These are phyloP conservation scores for Saturnia pavonia DNA, from an alignment of 2,888 invertebrate genomes.

Conservation along the genomic window DNA sequence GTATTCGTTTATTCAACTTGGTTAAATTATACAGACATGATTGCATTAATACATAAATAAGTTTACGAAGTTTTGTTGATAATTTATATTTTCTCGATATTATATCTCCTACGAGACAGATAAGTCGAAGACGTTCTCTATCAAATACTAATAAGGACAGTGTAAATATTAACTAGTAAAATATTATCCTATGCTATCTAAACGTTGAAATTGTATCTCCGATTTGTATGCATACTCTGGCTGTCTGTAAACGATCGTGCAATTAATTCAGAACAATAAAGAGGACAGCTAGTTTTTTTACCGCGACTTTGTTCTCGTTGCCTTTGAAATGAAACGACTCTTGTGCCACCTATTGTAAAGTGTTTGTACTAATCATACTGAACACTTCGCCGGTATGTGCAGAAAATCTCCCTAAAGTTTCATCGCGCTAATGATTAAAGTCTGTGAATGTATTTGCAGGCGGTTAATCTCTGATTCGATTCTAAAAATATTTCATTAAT, in stretches of 20 bases:
- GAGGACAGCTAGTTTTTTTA: too few species aligned
- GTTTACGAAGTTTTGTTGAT: not conserved
- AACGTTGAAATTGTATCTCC: not conserved
- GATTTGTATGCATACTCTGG: not conserved
- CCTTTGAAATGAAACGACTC: too few species aligned
- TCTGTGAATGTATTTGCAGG: too few species aligned
- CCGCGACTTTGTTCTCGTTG: too few species aligned
- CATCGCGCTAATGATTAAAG: too few species aligned
- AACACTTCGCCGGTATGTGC: too few species aligned
- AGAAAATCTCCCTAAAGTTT: too few species aligned
- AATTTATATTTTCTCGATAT: not conserved
- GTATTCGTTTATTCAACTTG: not conserved
- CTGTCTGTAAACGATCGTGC: not conserved
- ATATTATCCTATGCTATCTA: not conserved
- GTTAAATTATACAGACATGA: not conserved
- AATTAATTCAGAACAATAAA: not conserved
- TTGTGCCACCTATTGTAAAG: too few species aligned
- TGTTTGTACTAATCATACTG: too few species aligned
- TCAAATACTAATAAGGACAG: not conserved
- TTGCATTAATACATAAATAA: not conserved
- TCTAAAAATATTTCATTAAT: too few species aligned
- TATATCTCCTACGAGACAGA: not conserved
- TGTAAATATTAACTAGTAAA: not conserved
- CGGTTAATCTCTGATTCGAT: too few species aligned
- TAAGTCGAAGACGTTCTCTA: not conserved